Evolutionary conservation across 2,888 invertebrate species (phyloP).

Genomic region (Synergus japonicus): DNA sequence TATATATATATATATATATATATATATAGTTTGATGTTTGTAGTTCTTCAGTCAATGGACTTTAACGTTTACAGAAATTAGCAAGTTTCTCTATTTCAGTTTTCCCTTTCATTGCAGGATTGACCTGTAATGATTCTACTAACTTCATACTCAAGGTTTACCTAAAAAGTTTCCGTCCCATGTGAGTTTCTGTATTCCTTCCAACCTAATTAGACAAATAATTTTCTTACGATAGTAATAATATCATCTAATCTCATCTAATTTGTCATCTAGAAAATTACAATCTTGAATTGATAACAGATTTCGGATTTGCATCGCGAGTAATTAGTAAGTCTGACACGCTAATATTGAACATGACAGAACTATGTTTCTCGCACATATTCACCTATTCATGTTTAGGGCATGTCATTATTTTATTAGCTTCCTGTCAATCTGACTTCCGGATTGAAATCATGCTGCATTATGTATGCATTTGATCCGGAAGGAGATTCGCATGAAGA

Average conservation of each 20-base stretch:
- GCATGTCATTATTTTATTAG: conserved; percentile 27
- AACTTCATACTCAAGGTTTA: conserved; percentile 4
- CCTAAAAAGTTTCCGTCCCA: conserved; percentile 17
- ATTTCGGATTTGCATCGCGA: not conserved
- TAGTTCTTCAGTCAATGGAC: not conserved
- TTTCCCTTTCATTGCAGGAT: conserved; percentile 10
- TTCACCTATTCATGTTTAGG: conserved; percentile 7
- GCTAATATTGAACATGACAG: conserved; percentile 23
- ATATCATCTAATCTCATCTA: no score
- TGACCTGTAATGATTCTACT: conserved; percentile 13
- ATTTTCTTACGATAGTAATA: not conserved
- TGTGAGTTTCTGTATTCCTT: not conserved
- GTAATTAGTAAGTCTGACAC: not conserved
- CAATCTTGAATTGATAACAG: not conserved
- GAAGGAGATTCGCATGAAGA: conserved; percentile 40
- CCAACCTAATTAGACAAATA: conserved; percentile 25
- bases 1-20: no score
- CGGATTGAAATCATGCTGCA: conserved; percentile 15
- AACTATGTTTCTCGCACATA: conserved; percentile 9
- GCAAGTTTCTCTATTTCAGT: conserved; percentile 16
- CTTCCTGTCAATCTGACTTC: conserved; percentile 31
- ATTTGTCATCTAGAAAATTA: not conserved
- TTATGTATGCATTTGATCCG: not conserved
- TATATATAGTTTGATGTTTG: conserved; percentile 56
- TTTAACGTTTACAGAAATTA: conserved; percentile 27